Conservation (phyloP, 2,113 vertebrate genomes). For the Glaucidium brasilianum region DNA sequence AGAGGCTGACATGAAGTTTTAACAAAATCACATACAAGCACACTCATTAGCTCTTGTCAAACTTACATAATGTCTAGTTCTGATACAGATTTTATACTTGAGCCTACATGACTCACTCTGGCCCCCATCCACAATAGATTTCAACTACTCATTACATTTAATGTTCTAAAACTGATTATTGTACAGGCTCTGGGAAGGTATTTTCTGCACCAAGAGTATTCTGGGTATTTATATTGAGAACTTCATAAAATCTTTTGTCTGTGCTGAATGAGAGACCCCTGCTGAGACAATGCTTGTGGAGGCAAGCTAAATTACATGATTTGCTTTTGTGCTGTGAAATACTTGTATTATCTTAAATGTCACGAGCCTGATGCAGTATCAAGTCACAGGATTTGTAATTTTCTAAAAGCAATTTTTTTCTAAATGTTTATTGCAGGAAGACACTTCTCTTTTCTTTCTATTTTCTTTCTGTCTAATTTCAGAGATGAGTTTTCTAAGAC, state of each 20-base stretch:
- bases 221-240: constrained; percentile 68
- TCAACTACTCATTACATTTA: constrained; percentile 44
- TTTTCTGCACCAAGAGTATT: constrained; percentile 46
- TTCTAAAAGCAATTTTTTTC: constrained; percentile 69
- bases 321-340: constrained; percentile 76
- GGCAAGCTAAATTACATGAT: constrained; percentile 76
- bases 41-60: constrained; percentile 13
- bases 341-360: constrained; percentile 77
- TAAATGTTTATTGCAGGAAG: constrained; percentile 71
- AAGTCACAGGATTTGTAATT: constrained; percentile 68
- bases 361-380: constrained; percentile 68
- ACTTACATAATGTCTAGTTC: neutral
- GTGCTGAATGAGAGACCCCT: constrained; percentile 69
- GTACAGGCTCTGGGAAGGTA: constrained; percentile 12
- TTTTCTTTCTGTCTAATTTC: constrained; percentile 59
- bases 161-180: constrained; percentile 43
- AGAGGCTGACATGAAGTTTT: neutral
- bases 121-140: constrained; percentile 25
- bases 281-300: constrained; percentile 73
- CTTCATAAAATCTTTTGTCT: constrained; percentile 76
- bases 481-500: constrained; percentile 58
- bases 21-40: neutral
- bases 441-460: constrained; percentile 43
- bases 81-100: neutral
- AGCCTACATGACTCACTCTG: neutral